A percentile compares a stretch with the other conserved stretches of the same genome.
phyloP scores from a whole-genome alignment of 2,797 vertebrate species.

The Sitta carolinensis region DNA sequence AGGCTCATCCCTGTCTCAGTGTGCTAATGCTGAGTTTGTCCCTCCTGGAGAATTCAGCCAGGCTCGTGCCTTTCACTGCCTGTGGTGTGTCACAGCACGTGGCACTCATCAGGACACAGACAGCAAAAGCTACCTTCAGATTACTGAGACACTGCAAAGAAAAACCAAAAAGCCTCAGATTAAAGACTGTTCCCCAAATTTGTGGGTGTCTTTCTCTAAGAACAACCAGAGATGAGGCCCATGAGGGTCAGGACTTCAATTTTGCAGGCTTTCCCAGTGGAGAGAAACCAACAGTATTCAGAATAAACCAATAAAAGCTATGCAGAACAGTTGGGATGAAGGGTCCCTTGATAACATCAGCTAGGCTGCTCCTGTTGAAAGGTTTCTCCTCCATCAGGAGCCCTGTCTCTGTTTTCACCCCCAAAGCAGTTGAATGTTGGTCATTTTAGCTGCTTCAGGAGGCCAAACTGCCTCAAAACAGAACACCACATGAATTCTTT shows the following conservation, averaged over 20 bases:
- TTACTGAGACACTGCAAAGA: neutral
- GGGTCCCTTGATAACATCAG: neutral
- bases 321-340: neutral
- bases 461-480: neutral
- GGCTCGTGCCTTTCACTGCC: fast-evolving
- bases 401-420: neutral
- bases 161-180: neutral
- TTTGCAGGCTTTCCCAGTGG: neutral
- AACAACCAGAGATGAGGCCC: fast-evolving
- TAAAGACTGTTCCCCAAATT: neutral
- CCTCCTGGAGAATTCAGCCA: neutral
- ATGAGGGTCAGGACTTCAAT: neutral
- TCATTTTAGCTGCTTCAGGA: neutral
- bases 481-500: neutral
- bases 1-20: fast-evolving
- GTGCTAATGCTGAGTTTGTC: fast-evolving
- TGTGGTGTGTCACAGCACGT: fast-evolving
- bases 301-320: neutral
- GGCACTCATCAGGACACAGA: fast-evolving
- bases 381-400: neutral
- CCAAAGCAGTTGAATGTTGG: neutral
- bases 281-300: neutral
- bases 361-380: neutral
- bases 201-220: neutral
- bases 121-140: fast-evolving